Evolutionary conservation across 1,140 invertebrate genomes (phyloP).

Genomic region (Mylabris phalerata): DNA sequence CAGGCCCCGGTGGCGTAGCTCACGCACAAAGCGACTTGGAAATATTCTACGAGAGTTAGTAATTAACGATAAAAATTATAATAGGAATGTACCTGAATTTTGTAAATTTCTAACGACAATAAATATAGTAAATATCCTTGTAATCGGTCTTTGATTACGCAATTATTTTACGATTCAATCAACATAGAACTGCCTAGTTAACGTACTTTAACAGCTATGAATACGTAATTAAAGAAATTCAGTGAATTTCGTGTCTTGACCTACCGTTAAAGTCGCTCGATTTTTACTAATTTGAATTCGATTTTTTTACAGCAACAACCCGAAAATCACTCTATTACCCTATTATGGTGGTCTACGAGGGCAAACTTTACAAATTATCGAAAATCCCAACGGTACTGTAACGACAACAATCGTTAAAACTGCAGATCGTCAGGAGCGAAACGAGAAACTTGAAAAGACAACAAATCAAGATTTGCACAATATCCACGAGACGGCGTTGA

Average conservation of each 20-base stretch:
- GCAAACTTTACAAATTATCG: constrained; percentile 53
- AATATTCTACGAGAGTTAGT: constrained; percentile 35
- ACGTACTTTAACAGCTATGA: constrained; percentile 2
- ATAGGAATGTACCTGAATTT: background rate
- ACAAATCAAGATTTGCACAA: constrained; percentile 36
- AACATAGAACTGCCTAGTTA: constrained; percentile 10
- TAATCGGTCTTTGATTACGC: background rate
- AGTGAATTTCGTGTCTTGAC: no score
- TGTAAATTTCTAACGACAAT: background rate
- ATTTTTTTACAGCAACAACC: constrained; percentile 8
- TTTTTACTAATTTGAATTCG: no score
- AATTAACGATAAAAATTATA: background rate
- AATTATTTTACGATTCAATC: constrained; percentile 9
- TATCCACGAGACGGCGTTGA: constrained; percentile 45
- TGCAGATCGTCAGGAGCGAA: constrained; percentile 28
- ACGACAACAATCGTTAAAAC: constrained; percentile 43
- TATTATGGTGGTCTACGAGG: constrained; percentile 63
- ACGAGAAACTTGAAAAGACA: constrained; percentile 27
- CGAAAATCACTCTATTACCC: constrained; percentile 39
- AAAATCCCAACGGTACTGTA: constrained; percentile 46
- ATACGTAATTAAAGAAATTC: constrained; percentile 3
- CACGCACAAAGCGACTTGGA: constrained; percentile 58
- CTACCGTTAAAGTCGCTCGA: background rate
- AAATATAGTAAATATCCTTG: background rate
- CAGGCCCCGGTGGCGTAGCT: constrained; percentile 61